Conservation (phyloP, 2,113 vertebrate genomes). For the Clarias gariepinus region DNA sequence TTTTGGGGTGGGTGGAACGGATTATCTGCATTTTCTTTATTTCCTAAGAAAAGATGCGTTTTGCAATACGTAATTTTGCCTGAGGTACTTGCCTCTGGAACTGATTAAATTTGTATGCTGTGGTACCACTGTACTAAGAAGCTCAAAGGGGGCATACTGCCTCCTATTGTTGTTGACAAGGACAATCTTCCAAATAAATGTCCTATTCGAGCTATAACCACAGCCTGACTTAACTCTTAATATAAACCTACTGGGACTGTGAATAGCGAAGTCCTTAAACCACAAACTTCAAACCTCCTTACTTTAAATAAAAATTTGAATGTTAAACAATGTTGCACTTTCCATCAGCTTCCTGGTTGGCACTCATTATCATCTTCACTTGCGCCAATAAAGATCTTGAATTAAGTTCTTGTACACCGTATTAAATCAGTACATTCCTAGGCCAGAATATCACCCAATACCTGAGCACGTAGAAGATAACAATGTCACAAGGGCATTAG, state of each 20-base stretch:
- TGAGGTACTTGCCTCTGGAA: too few species aligned
- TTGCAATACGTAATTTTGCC: too few species aligned
- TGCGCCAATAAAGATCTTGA: not conserved
- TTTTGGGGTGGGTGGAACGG: too few species aligned
- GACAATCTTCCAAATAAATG: too few species aligned
- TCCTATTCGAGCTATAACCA: too few species aligned
- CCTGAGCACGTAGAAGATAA: not conserved
- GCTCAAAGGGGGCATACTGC: too few species aligned
- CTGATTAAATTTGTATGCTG: too few species aligned
- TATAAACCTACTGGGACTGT: not conserved
- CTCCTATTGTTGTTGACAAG: too few species aligned
- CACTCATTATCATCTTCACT: not conserved
- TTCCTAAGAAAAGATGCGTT: too few species aligned
- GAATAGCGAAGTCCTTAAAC: not conserved
- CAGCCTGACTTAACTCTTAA: too few species aligned
- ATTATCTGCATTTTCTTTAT: too few species aligned
- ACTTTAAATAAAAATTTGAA: not conserved
- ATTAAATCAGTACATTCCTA: not conserved
- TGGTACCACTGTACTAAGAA: too few species aligned
- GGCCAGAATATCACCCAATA: not conserved
- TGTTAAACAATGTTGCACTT: not conserved
- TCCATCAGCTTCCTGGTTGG: not conserved
- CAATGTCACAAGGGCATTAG: conserved; percentile 30
- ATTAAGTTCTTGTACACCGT: not conserved
- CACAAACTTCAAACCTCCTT: not conserved